Base-by-base conservation (phyloP, 1,140 invertebrate genomes). In the Heliothis subflexa region DNA sequence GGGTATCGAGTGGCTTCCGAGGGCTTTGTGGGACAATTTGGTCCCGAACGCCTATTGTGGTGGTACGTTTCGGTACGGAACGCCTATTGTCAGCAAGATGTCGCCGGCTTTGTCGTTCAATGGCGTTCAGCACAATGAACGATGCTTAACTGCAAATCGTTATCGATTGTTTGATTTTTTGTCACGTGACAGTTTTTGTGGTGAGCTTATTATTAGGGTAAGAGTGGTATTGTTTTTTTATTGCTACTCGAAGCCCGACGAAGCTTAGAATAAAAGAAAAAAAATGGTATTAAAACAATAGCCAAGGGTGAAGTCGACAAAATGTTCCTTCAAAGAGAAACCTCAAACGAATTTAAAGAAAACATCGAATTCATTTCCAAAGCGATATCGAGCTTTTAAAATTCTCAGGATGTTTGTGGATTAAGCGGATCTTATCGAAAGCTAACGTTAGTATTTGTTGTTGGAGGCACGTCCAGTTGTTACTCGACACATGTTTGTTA, bases 1-100 rank as follows among this genome's bases (percentile, higher is more conserved):
- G 79, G 86, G 79, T 89, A 91, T 92, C 88, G 88, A 92, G 91
- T 90, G 89, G 87, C 86, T 92, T 92, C 88, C 85, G 80, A 87
- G 79, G 87, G 86, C 86, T 88, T 93, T 93, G 89, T 92, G 81
- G 75, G 59, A 72, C 68, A 72, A 87, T 87, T 88, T 86, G 72
- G 86, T 77, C 25, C 55, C 54, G 81, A 88, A 81, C 54, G 82
- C 80, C 85, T 76, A 88, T 92, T 92, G 91, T 91, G 47, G 91
- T 91, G 47, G 61, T 40, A 64, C 61, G 33, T 45, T 64, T 14
- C 16, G 16, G 33, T 18, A 64, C 14, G 5, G 81, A 88, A 81
- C 57, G 82, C 79, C 85, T 76, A 88, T 92, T 92, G 91, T 91
- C 78, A 82, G 70, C 80, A 78, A 77, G 79, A 87, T 89, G 85